These are phyloP conservation scores for Albula glossodonta DNA, from an alignment of 2,113 vertebrate genomes.

Conservation along the genomic window DNA sequence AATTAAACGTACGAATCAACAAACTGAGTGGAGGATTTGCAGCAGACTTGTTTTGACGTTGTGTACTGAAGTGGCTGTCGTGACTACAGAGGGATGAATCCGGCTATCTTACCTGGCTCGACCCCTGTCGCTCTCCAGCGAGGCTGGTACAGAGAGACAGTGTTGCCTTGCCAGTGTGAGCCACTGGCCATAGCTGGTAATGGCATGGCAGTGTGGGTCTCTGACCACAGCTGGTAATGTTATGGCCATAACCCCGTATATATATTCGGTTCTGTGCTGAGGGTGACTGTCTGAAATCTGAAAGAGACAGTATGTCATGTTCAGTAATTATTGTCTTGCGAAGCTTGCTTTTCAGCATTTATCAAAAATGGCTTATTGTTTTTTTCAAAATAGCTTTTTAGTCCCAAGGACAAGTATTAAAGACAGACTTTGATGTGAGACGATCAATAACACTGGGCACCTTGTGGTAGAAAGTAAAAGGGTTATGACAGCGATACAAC, in stretches of 20 bases:
- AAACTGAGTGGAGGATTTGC: not conserved
- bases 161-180: too few relatives aligned
- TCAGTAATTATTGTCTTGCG: not conserved
- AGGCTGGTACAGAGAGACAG: too few relatives aligned
- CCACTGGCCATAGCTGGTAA: too few relatives aligned
- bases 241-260: too few relatives aligned
- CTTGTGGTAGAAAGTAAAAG: slow-evolving; percentile 45
- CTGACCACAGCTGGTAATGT: too few relatives aligned
- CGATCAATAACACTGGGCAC: slow-evolving; percentile 22
- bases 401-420: slow-evolving; percentile 46
- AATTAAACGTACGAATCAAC: too few relatives aligned
- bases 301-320: not conserved
- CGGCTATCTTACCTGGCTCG: too few relatives aligned
- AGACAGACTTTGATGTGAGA: slow-evolving; percentile 36
- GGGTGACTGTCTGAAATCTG: not conserved
- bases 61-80: not conserved
- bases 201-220: too few relatives aligned
- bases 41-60: not conserved
- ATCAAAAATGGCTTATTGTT: not conserved
- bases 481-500: slow-evolving; percentile 45
- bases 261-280: not conserved
- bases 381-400: not conserved
- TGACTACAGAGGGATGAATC: not conserved
- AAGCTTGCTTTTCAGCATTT: not conserved
- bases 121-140: too few relatives aligned